A percentile compares a stretch with the other conserved stretches of the same genome.
phyloP scores from a whole-genome alignment of 2,113 vertebrate genomes.

The Physeter macrocephalus region DNA sequence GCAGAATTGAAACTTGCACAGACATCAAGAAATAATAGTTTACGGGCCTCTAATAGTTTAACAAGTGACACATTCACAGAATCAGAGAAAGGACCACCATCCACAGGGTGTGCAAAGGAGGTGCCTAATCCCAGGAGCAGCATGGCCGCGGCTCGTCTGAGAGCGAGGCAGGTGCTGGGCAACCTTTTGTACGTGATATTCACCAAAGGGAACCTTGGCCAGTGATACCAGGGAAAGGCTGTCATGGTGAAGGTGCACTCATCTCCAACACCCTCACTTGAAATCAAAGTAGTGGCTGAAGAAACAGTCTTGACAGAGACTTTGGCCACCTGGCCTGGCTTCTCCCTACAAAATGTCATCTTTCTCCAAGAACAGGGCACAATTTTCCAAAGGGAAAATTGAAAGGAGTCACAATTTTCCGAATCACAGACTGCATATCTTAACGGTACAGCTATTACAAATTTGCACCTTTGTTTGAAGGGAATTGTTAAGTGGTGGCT shows the following conservation, averaged over 20 bases:
- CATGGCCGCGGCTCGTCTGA: too few relatives aligned
- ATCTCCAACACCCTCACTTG: not conserved
- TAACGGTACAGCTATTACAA: too few relatives aligned
- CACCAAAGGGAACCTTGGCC: not conserved
- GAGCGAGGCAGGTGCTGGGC: not conserved
- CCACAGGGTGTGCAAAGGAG: not conserved
- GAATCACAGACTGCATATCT: not conserved
- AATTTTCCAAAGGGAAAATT: too few relatives aligned
- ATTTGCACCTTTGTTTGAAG: not conserved
- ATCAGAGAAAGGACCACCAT: too few relatives aligned
- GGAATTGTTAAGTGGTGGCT: not conserved
- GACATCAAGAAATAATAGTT: too few relatives aligned
- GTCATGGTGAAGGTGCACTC: too few relatives aligned
- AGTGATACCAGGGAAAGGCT: not conserved
- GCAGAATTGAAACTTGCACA: not conserved
- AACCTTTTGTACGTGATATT: fast-evolving
- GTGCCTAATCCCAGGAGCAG: not conserved
- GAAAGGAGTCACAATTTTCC: not conserved
- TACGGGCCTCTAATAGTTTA: not conserved
- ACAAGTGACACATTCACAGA: not conserved
- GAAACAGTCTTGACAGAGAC: not conserved
- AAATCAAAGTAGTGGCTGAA: not conserved
- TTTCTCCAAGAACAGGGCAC: not conserved
- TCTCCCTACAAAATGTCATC: too few relatives aligned
- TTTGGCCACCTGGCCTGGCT: not conserved